phyloP scores from a whole-genome alignment of 2,113 vertebrate genomes.

The Coptodon bakossiorum region DNA sequence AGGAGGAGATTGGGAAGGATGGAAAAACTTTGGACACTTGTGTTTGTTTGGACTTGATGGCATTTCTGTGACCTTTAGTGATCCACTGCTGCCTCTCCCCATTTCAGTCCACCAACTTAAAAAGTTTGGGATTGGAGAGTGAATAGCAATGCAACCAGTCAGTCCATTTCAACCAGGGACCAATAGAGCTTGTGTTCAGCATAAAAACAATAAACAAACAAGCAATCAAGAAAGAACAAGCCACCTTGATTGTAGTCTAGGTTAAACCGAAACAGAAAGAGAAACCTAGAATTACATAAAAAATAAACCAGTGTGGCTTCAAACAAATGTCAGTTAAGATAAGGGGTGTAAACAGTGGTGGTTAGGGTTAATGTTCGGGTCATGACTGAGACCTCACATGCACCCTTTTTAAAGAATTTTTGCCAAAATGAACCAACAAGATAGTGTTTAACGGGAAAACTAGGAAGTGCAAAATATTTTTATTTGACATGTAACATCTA shows the following conservation, averaged over 20 bases:
- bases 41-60: background rate
- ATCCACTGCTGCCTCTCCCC: background rate
- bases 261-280: background rate
- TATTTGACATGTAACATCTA: background rate
- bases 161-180: background rate
- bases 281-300: background rate
- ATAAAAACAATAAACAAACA: background rate
- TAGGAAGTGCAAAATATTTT: background rate
- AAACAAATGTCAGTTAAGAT: background rate
- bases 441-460: background rate
- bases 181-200: background rate
- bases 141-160: background rate
- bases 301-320: background rate
- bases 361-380: background rate
- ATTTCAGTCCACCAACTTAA: background rate
- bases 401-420: background rate
- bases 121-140: background rate
- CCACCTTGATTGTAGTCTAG: background rate
- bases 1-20: background rate
- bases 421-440: background rate
- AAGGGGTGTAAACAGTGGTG: background rate
- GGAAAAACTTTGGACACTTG: background rate
- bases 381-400: background rate
- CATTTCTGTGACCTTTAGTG: background rate
- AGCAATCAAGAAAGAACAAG: background rate